These are phyloP conservation scores for Hoplodrina ambigua DNA, from an alignment of 2,888 invertebrate species.

Conservation along the genomic window DNA sequence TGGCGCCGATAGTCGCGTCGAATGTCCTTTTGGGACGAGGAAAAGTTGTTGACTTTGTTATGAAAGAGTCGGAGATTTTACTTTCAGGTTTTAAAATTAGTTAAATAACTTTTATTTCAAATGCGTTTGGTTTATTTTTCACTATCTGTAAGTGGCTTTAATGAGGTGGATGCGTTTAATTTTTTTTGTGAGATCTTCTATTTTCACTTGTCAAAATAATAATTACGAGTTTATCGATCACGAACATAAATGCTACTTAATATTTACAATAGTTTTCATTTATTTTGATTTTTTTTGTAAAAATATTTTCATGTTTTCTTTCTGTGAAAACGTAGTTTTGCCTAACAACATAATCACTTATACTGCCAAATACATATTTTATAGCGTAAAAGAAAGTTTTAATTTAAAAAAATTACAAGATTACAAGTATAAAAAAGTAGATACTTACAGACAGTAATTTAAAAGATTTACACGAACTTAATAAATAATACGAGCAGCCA, in stretches of 20 bases:
- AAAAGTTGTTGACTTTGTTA: slow-evolving; percentile 69
- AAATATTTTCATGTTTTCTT: too few relatives aligned
- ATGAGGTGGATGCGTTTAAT: neutral
- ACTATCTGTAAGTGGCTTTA: neutral
- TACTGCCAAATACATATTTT: too few relatives aligned
- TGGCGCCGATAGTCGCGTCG: slow-evolving; percentile 78
- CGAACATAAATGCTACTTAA: too few relatives aligned
- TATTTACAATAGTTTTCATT: too few relatives aligned
- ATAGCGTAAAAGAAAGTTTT: too few relatives aligned
- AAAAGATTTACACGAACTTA: slow-evolving; percentile 46
- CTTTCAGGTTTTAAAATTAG: slow-evolving; percentile 21
- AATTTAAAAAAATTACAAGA: too few relatives aligned
- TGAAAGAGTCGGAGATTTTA: slow-evolving; percentile 23
- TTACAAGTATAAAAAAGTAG: neutral
- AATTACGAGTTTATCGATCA: too few relatives aligned
- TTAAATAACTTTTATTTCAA: slow-evolving; percentile 6
- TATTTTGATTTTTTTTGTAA: too few relatives aligned
- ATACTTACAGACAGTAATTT: slow-evolving; percentile 23
- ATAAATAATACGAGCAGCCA: slow-evolving; percentile 36
- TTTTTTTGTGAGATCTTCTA: neutral
- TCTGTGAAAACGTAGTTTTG: too few relatives aligned
- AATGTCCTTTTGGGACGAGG: slow-evolving; percentile 63
- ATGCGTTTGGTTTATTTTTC: neutral
- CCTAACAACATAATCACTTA: too few relatives aligned
- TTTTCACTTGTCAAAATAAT: neutral